Evolutionary conservation across 2,888 invertebrate genomes (phyloP).

Genomic region (Aphodius granarius): DNA sequence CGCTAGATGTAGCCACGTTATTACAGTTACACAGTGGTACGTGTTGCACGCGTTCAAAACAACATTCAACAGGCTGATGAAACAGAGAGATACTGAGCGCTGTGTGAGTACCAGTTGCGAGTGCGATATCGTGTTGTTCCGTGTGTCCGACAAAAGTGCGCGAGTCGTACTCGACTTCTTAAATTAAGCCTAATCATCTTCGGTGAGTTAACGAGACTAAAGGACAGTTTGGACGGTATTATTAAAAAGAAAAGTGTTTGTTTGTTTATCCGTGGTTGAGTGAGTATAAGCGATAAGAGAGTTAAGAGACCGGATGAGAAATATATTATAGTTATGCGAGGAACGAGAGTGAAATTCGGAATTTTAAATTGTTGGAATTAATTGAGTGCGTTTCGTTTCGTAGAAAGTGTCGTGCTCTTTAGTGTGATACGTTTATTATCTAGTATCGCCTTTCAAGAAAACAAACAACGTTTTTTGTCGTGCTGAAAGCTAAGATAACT

Average conservation of each 20-base stretch:
- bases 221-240: neutral
- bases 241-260: neutral
- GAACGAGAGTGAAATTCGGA: neutral
- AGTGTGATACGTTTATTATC: neutral
- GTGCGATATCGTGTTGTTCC: slow-evolving; percentile 27
- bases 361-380: neutral
- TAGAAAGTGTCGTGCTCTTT: neutral
- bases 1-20: slow-evolving; percentile 12
- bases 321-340: neutral
- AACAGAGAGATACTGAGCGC: slow-evolving; percentile 28
- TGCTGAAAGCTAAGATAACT: neutral
- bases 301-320: neutral
- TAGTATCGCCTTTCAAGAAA: neutral
- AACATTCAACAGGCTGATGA: slow-evolving; percentile 30
- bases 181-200: neutral
- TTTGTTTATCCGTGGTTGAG: neutral
- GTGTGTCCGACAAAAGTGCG: slow-evolving; percentile 26
- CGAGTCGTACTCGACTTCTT: neutral
- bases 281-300: neutral
- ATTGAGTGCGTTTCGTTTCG: neutral
- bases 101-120: slow-evolving; percentile 21
- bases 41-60: slow-evolving; percentile 26
- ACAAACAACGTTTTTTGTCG: neutral
- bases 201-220: neutral
- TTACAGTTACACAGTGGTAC: slow-evolving; percentile 9